These are phyloP conservation scores for Kuschelorhynchus macadamiae DNA, from an alignment of 2,888 invertebrate genomes.

Conservation along the genomic window DNA sequence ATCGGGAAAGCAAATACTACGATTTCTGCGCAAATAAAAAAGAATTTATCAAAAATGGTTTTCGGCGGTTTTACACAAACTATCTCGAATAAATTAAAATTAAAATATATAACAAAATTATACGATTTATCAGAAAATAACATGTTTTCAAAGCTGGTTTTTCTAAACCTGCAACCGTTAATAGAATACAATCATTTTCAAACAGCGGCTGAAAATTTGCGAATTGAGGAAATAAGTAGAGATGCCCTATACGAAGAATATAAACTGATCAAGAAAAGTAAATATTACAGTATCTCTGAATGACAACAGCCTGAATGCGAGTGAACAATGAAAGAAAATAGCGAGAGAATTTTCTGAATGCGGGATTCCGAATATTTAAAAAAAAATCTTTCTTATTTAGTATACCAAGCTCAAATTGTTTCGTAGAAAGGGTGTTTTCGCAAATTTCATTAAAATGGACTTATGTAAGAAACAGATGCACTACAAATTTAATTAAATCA, in stretches of 20 bases:
- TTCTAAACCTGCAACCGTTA: neutral
- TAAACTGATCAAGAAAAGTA: neutral
- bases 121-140: neutral
- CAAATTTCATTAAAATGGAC: neutral
- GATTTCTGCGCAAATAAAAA: neutral
- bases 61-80: neutral
- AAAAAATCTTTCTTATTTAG: neutral
- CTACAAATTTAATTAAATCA: neutral
- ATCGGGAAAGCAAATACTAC: neutral
- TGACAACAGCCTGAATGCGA: neutral
- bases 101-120: neutral
- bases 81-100: too few relatives aligned
- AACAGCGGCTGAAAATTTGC: neutral
- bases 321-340: neutral
- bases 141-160: neutral
- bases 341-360: neutral
- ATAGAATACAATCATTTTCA: neutral
- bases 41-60: neutral
- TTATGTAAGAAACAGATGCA: neutral
- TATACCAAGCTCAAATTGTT: neutral
- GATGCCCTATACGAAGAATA: neutral
- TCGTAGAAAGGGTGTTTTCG: neutral
- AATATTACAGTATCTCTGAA: neutral
- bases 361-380: neutral
- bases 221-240: too few relatives aligned